Percentiles rank a stretch among this genome's conserved stretches.
These are phyloP conservation scores for Danio aesculapii DNA, from an alignment of 2,797 vertebrate genomes.

Conservation along the genomic window DNA sequence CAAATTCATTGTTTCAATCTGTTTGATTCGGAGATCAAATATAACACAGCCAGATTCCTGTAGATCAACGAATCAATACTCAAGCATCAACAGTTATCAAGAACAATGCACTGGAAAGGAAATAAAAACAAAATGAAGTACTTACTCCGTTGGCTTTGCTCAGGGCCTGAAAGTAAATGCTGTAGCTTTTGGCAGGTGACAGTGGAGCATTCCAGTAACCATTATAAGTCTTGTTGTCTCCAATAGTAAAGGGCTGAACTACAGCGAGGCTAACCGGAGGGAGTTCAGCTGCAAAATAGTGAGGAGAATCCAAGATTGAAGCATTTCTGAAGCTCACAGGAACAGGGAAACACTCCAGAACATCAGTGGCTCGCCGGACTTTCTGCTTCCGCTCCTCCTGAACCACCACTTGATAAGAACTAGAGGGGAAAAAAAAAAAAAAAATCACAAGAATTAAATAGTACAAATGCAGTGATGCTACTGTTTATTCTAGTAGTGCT, in stretches of 20 bases:
- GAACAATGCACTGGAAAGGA: not conserved
- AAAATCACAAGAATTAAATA: not conserved
- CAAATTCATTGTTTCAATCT: not conserved
- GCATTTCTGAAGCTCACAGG: conserved; percentile 93
- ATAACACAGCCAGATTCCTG: not conserved
- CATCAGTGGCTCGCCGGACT: conserved; percentile 87
- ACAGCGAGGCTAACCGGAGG: conserved; percentile 88
- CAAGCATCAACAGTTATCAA: not conserved
- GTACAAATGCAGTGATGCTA: too few relatives aligned
- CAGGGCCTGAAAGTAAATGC: conserved; percentile 96
- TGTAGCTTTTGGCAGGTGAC: conserved; percentile 95
- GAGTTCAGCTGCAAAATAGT: conserved; percentile 94
- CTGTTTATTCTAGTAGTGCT: too few relatives aligned
- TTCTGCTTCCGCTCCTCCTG: conserved; percentile 93
- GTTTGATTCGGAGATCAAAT: not conserved
- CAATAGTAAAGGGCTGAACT: conserved; percentile 93
- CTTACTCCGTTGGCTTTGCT: conserved; percentile 96
- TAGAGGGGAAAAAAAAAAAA: conserved; percentile 61
- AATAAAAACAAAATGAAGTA: conserved; percentile 51
- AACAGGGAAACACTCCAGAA: conserved; percentile 87
- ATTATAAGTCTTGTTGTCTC: conserved; percentile 96
- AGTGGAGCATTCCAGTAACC: conserved; percentile 97
- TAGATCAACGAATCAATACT: not conserved
- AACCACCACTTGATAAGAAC: conserved; percentile 96
- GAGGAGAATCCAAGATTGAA: conserved; percentile 86